Evolutionary conservation across 1,140 invertebrate genomes (phyloP), one percentile per base, ranked within the genome.

Genomic region (Ruditapes philippinarum): DNA sequence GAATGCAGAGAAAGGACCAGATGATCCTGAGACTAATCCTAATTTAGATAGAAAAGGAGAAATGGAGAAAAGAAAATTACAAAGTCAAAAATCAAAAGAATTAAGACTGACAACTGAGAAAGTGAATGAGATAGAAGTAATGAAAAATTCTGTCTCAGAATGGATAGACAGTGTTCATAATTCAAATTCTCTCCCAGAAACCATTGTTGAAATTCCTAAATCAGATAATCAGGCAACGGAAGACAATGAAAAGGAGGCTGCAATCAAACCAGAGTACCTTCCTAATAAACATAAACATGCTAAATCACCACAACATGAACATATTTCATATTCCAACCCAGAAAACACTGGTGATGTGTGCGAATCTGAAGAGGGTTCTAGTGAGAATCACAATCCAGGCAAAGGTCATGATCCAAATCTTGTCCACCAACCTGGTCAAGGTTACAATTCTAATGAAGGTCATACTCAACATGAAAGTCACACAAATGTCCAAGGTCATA

Each of bases 71-170:
- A 74, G 60, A 40, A 57, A 76, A 31, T 0, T 57, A 28, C 45
- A 40, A 33, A 80, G 70, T 33, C 42, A 70, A 40, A 88, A 88
- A 70, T 80, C 85, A 45, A 88, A 80, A 28, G 85, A 88, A 73
- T 70, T 88, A 80, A 79, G 76, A 40, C 25, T 88, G 33, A 88
- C 85, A 31, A 88, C 85, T n/a, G 85, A 79, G 22, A 88, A 88
- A 68, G 85, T 88, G 12, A 79, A 57, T 79, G 85, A 88, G 45
- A 88, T 88, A 28, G 74, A 79, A 80, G 85, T 79, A 5, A 22
- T 88, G 62, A 88, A 88, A 25, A 88, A 88, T 88, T 88, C 85
- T 25, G 85, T 88, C 9, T 80, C 85, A 25, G 85, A 88, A 38
- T 88, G 85, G 85, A 88, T 88, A 36, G 76, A 88, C 38, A 88